phyloP scores from a whole-genome alignment of 2,888 invertebrate genomes.

The Orthonychiurus folsomi region DNA sequence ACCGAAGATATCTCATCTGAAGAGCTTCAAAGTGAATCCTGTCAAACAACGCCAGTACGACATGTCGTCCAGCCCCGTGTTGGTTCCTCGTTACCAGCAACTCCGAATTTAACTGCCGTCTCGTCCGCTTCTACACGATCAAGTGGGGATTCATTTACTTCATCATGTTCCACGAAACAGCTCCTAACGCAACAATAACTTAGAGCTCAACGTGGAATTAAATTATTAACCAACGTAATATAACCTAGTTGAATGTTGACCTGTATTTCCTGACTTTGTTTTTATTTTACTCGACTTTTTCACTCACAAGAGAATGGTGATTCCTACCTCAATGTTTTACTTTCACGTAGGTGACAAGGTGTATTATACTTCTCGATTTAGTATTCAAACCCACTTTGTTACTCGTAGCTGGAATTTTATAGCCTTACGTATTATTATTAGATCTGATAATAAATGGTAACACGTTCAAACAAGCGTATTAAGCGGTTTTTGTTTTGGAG shows the following conservation, averaged over 20 bases:
- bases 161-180: conserved; percentile 53
- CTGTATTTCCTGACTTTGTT: not conserved
- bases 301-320: too few species aligned
- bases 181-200: conserved; percentile 12
- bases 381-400: too few species aligned
- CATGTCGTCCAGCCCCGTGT: conserved; percentile 16
- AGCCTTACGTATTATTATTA: too few species aligned
- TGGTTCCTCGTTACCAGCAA: conserved; percentile 30
- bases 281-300: not conserved
- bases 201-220: not conserved
- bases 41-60: conserved; percentile 37
- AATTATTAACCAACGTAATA: not conserved
- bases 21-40: conserved; percentile 24
- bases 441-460: too few species aligned
- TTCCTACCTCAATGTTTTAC: too few species aligned
- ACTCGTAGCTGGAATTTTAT: too few species aligned
- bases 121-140: conserved; percentile 49
- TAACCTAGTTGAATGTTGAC: not conserved
- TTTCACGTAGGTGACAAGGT: too few species aligned
- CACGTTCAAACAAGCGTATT: too few species aligned
- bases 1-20: conserved; percentile 4
- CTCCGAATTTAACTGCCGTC: conserved; percentile 32
- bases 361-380: too few species aligned
- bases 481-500: too few species aligned
- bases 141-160: conserved; percentile 72